phyloP scores from a whole-genome alignment of 2,888 invertebrate genomes.

The Serrognathus titanus region DNA sequence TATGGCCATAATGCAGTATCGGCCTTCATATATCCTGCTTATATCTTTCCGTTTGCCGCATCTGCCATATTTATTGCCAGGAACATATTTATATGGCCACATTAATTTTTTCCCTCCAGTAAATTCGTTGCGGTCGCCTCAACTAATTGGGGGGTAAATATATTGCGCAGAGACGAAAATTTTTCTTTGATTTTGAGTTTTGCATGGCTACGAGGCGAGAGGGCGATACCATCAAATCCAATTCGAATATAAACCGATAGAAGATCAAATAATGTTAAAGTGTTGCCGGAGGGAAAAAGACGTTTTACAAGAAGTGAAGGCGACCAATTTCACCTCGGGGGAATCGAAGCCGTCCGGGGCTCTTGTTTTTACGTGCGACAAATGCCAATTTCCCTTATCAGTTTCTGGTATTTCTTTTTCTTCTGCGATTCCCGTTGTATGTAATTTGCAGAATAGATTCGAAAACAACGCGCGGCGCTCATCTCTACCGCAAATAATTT shows the following conservation, averaged over 20 bases:
- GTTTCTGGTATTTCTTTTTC: conserved; percentile 27
- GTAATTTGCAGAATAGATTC: no score
- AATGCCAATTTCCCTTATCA: conserved; percentile 47
- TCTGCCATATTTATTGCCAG: conserved; percentile 39
- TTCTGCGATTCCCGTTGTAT: neutral
- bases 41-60: conserved; percentile 34
- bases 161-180: no score
- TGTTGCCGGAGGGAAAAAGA: conserved; percentile 17
- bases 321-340: conserved; percentile 42
- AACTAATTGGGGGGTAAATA: no score
- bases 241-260: conserved; percentile 32
- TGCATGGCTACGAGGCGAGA: conserved; percentile 5
- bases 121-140: neutral
- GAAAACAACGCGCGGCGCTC: no score
- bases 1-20: conserved; percentile 40
- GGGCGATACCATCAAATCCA: conserved; percentile 25
- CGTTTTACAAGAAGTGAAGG: conserved; percentile 30
- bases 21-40: conserved; percentile 43
- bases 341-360: conserved; percentile 41
- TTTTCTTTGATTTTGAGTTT: no score
- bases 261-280: conserved; percentile 28
- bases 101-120: conserved; percentile 36
- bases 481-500: no score
- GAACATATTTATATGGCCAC: conserved; percentile 40
- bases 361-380: conserved; percentile 33